A percentile compares a stretch with the other conserved stretches of the same genome.
phyloP scores from a whole-genome alignment of 2,888 invertebrate species.

The Philereme vetulata region DNA sequence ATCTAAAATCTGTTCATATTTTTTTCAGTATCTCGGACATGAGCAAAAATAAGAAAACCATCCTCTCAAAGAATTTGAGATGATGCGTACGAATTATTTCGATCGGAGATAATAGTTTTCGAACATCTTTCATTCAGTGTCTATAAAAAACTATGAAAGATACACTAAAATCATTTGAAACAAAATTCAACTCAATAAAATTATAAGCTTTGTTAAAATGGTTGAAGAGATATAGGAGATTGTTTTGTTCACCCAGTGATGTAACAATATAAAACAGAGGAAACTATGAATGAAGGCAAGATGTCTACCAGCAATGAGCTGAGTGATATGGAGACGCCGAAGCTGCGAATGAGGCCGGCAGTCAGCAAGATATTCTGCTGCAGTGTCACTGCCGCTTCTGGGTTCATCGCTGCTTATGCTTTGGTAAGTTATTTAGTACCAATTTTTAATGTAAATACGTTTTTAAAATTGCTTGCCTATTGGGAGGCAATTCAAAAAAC shows the following conservation, averaged over 20 bases:
- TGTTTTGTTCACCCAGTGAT: slow-evolving; percentile 10
- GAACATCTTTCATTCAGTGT: not conserved
- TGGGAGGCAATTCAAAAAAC: no score
- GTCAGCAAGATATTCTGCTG: slow-evolving; percentile 77
- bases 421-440: slow-evolving; percentile 57
- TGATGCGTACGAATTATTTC: slow-evolving; percentile 41
- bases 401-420: slow-evolving; percentile 79
- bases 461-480: no score
- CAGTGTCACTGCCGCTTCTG: slow-evolving; percentile 79
- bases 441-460: no score
- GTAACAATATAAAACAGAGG: slow-evolving; percentile 6
- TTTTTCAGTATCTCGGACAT: slow-evolving; percentile 22
- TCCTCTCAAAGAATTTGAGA: slow-evolving; percentile 59
- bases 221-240: not conserved
- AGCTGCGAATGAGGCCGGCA: slow-evolving; percentile 75
- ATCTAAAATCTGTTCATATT: slow-evolving; percentile 1
- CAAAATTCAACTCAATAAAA: no score
- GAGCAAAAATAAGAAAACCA: slow-evolving; percentile 43
- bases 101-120: not conserved
- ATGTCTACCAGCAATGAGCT: slow-evolving; percentile 74
- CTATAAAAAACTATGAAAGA: not conserved
- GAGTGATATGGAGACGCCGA: slow-evolving; percentile 63
- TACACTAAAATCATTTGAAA: not conserved
- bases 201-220: not conserved
- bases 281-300: slow-evolving; percentile 34